These are phyloP conservation scores for Zygogramma bicolorata DNA, from an alignment of 2,888 invertebrate genomes.

Conservation along the genomic window DNA sequence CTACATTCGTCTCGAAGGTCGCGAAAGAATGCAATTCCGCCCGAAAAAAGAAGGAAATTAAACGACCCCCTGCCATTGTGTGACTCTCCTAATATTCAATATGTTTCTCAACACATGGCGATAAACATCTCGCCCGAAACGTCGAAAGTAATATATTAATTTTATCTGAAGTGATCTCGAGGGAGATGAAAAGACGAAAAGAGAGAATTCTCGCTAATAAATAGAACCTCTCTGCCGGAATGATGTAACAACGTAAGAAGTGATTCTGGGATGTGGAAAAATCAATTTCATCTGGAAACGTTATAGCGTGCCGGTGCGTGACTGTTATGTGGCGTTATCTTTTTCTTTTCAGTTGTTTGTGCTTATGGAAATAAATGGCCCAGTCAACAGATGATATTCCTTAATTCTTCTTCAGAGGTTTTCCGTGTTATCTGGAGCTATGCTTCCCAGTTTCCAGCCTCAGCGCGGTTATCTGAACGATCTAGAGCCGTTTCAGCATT, in stretches of 20 bases:
- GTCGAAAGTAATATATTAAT: conserved; percentile 20
- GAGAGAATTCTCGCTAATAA: conserved; percentile 5
- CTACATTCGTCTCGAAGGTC: conserved; percentile 7
- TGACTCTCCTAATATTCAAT: conserved; percentile 17
- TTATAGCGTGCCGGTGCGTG: neutral
- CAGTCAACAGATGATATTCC: neutral
- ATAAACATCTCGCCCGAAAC: conserved; percentile 7
- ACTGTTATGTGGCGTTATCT: neutral
- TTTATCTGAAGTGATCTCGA: conserved; percentile 16
- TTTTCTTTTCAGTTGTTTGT: neutral
- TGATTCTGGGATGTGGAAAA: neutral
- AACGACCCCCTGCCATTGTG: neutral
- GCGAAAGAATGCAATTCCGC: neutral
- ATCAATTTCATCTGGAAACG: neutral
- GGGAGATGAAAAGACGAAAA: neutral
- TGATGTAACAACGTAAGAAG: neutral
- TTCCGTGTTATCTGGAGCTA: neutral
- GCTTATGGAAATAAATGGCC: neutral
- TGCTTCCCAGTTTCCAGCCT: neutral
- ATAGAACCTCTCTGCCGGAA: neutral
- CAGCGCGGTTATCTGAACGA: too few species aligned
- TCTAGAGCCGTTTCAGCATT: too few species aligned
- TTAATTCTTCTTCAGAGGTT: neutral
- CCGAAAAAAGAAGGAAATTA: neutral
- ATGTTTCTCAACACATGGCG: conserved; percentile 16